Evolutionary conservation across 2,797 vertebrate genomes (phyloP).

Genomic region (Lemur catta): DNA sequence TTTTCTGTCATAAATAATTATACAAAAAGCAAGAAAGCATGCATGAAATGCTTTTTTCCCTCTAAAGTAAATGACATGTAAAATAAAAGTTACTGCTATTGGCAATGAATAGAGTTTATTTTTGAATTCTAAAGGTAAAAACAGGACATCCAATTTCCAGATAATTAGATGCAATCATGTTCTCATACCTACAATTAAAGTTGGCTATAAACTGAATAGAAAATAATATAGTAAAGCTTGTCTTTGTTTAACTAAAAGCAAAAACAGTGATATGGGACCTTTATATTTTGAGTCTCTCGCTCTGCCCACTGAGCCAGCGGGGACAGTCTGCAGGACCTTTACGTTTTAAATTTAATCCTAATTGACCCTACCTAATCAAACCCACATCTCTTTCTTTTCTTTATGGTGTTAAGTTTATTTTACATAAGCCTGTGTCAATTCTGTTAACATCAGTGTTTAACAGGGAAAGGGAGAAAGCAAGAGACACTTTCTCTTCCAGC

Average conservation of each 20-base stretch:
- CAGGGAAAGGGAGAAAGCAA: background rate
- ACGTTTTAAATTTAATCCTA: background rate
- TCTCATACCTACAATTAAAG: background rate
- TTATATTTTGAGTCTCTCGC: background rate
- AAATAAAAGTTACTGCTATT: background rate
- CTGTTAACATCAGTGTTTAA: background rate
- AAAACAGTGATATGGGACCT: background rate
- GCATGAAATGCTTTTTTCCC: background rate
- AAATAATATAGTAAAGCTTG: background rate
- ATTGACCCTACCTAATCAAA: background rate
- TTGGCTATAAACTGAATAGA: background rate
- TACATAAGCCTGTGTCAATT: background rate
- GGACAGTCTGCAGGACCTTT: background rate
- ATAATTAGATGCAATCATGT: background rate
- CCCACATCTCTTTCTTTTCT: background rate
- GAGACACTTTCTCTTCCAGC: background rate
- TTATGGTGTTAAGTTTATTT: background rate
- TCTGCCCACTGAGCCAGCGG: background rate
- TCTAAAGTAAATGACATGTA: background rate
- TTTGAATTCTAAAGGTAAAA: conserved; percentile 58
- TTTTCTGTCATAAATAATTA: conserved; percentile 27
- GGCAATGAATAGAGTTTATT: background rate
- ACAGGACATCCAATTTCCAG: background rate
- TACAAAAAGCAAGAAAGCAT: conserved; percentile 28
- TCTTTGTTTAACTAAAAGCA: conserved; percentile 46